phyloP scores from a whole-genome alignment of 2,888 invertebrate species.

The Oscheius sp. region DNA sequence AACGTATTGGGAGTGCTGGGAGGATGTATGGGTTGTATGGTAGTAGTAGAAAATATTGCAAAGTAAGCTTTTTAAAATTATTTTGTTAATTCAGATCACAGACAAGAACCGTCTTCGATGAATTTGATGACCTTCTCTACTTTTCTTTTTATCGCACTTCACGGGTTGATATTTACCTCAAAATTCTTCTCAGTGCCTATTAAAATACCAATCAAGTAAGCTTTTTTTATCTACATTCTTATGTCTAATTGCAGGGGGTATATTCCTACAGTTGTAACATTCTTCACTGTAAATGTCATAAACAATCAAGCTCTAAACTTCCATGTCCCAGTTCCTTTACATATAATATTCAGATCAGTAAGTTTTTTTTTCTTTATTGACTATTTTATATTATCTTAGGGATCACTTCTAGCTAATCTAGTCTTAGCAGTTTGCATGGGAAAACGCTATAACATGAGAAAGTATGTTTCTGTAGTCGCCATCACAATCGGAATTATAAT shows the following conservation, averaged over 20 bases:
- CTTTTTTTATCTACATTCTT: neutral
- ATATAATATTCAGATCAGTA: slow-evolving; percentile 96
- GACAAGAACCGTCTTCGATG: slow-evolving; percentile 88
- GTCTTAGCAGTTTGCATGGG: slow-evolving; percentile 75
- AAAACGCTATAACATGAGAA: slow-evolving; percentile 79
- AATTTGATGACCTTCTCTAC: slow-evolving; percentile 94
- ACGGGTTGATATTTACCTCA: slow-evolving; percentile 83
- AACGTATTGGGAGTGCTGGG: slow-evolving; percentile 48
- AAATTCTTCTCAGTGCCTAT: slow-evolving; percentile 84
- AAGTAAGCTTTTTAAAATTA: slow-evolving; percentile 54
- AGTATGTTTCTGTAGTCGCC: slow-evolving; percentile 89
- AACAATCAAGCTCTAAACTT: slow-evolving; percentile 92
- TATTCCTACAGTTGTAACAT: slow-evolving; percentile 83
- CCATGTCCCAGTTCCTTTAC: slow-evolving; percentile 95
- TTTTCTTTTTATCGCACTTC: slow-evolving; percentile 86
- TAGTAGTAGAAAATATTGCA: slow-evolving; percentile 68
- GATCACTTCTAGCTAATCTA: slow-evolving; percentile 95
- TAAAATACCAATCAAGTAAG: slow-evolving; percentile 76
- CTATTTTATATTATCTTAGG: slow-evolving; percentile 75
- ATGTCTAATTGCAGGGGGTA: slow-evolving; percentile 77
- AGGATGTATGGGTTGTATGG: slow-evolving; percentile 70
- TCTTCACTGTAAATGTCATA: slow-evolving; percentile 88
- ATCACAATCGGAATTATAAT: slow-evolving; percentile 91
- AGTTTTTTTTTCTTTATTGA: slow-evolving; percentile 68
- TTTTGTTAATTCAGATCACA: slow-evolving; percentile 68